Evolutionary conservation across 2,888 invertebrate species (phyloP).

Genomic region (Tanypteryx hageni): DNA sequence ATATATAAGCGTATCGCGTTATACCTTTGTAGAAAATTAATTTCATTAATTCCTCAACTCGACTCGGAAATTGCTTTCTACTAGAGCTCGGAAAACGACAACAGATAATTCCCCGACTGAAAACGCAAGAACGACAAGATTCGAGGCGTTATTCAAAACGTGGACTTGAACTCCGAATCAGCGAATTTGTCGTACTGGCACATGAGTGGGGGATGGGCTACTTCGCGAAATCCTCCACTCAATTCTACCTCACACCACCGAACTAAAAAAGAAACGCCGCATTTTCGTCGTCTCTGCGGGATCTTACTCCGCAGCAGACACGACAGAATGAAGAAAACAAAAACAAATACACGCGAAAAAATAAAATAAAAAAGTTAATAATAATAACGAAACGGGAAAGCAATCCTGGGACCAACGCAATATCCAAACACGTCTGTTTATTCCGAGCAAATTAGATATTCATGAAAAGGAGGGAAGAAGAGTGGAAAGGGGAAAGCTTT

Average conservation of each 20-base stretch:
- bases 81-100: neutral
- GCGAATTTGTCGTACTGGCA: neutral
- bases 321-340: neutral
- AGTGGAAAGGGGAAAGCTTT: neutral
- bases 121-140: slow-evolving; percentile 20
- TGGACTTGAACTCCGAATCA: slow-evolving; percentile 37
- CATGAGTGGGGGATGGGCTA: neutral
- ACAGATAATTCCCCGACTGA: slow-evolving; percentile 22
- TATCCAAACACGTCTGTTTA: slow-evolving; percentile 56
- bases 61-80: neutral
- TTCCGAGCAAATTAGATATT: slow-evolving; percentile 62
- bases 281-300: neutral
- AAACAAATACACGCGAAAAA: neutral
- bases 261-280: neutral
- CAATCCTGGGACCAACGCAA: neutral
- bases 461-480: slow-evolving; percentile 32
- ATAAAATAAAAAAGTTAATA: neutral
- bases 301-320: too few relatives aligned
- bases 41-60: neutral
- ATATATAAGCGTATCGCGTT: too few relatives aligned
- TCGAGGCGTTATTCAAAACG: slow-evolving; percentile 35
- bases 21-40: too few relatives aligned
- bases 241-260: neutral
- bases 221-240: too few relatives aligned
- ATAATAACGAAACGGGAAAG: slow-evolving; percentile 1